Conservation (phyloP, 2,888 invertebrate genomes). For the Hemicrepidius hirtus region DNA sequence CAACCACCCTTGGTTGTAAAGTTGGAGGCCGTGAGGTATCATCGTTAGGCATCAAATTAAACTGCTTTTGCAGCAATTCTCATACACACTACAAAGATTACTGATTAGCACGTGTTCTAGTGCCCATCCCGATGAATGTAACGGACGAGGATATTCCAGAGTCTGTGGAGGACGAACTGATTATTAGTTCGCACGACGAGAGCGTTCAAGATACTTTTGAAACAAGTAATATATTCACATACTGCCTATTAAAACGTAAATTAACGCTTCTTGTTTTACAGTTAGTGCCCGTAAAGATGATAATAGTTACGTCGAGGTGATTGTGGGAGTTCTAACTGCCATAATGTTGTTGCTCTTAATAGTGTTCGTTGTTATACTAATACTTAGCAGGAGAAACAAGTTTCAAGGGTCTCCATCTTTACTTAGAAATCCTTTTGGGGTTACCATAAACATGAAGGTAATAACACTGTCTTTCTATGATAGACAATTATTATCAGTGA, state of each 20-base stretch:
- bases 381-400: constrained; percentile 77
- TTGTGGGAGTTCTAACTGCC: constrained; percentile 80
- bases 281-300: constrained; percentile 76
- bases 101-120: constrained; percentile 63
- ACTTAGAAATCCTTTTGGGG: constrained; percentile 77
- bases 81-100: constrained; percentile 50
- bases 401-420: constrained; percentile 78
- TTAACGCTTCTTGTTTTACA: constrained; percentile 60
- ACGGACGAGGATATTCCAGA: constrained; percentile 73
- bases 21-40: constrained; percentile 61
- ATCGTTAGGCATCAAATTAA: constrained; percentile 58
- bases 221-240: constrained; percentile 72
- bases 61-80: constrained; percentile 55
- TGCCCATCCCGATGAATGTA: constrained; percentile 71
- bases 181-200: constrained; percentile 74
- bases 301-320: constrained; percentile 76
- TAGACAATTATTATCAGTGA: too few species aligned
- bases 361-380: constrained; percentile 78
- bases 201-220: constrained; percentile 74
- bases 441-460: constrained; percentile 82
- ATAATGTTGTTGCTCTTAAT: constrained; percentile 79
- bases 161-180: constrained; percentile 73
- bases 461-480: background rate
- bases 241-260: constrained; percentile 16
- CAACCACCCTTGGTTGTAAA: constrained; percentile 24